Conservation (phyloP, 2,888 invertebrate species). For the Sarcophaga rosellei region DNA sequence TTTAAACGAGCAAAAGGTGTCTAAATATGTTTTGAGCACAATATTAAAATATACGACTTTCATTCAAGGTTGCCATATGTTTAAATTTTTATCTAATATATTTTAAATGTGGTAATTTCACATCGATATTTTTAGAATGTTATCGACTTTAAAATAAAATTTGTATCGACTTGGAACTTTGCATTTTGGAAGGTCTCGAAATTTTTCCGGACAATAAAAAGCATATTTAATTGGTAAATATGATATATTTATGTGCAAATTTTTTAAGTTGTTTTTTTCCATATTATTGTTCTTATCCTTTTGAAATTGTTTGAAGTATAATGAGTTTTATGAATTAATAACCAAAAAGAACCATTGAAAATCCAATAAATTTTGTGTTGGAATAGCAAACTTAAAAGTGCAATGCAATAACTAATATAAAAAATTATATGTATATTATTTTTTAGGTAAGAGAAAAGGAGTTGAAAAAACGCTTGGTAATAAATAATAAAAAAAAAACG, state of each 20-base stretch:
- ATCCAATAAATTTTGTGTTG: constrained; percentile 44
- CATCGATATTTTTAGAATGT: not conserved
- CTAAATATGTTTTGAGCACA: too few species aligned
- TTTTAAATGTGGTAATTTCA: not conserved
- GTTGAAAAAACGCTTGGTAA: not conserved
- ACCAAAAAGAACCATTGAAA: constrained; percentile 36
- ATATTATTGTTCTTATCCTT: too few species aligned
- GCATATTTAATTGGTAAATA: constrained; percentile 46
- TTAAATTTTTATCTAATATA: too few species aligned
- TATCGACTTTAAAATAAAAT: not conserved
- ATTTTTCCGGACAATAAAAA: constrained; percentile 21
- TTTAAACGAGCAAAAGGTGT: too few species aligned
- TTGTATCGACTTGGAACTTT: constrained; percentile 12
- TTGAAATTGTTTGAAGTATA: not conserved
- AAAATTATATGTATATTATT: constrained; percentile 2
- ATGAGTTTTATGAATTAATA: constrained; percentile 5
- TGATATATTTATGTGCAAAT: not conserved
- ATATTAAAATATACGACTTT: too few species aligned
- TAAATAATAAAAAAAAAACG: not conserved
- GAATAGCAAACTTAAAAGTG: not conserved
- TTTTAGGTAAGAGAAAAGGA: constrained; percentile 30
- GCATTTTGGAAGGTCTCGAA: constrained; percentile 19
- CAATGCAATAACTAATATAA: not conserved
- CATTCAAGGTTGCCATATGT: too few species aligned
- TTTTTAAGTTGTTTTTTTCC: not conserved